Conservation (phyloP, 2,113 vertebrate genomes). For the Chaetodon trifascialis region DNA sequence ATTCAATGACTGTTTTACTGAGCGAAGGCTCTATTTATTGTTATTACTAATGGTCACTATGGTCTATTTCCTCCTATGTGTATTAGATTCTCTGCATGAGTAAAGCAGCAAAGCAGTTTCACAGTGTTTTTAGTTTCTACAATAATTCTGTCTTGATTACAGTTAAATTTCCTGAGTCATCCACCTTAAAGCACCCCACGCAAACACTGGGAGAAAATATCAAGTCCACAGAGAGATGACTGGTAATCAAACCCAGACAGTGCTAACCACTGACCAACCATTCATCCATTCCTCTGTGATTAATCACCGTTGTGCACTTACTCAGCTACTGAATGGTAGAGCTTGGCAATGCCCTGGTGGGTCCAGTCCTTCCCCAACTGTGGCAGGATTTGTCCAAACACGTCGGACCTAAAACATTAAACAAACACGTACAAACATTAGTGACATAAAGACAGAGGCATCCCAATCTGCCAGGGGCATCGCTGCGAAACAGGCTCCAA, state of each 20-base stretch:
- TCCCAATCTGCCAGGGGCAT: neutral
- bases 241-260: slow-evolving; percentile 47
- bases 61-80: slow-evolving; percentile 8
- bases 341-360: slow-evolving; percentile 97
- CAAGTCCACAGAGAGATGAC: slow-evolving; percentile 22
- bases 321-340: slow-evolving; percentile 98
- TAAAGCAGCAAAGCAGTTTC: neutral
- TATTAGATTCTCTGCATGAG: neutral
- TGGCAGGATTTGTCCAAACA: slow-evolving; percentile 97
- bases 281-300: slow-evolving; percentile 44
- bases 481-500: neutral
- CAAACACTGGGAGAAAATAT: slow-evolving; percentile 53
- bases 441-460: slow-evolving; percentile 19
- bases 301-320: slow-evolving; percentile 81
- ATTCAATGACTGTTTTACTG: neutral
- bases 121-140: slow-evolving; percentile 6
- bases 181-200: slow-evolving; percentile 42
- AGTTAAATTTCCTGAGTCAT: slow-evolving; percentile 58
- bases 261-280: slow-evolving; percentile 46
- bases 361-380: slow-evolving; percentile 99
- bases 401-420: slow-evolving; percentile 90
- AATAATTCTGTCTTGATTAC: slow-evolving; percentile 25
- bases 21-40: neutral
- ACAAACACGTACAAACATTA: slow-evolving; percentile 9
- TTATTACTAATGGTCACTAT: neutral